A percentile compares a stretch with the other conserved stretches of the same genome.
Conservation (phyloP, 1,140 invertebrate genomes). For the Drosophila pseudoobscura region DNA sequence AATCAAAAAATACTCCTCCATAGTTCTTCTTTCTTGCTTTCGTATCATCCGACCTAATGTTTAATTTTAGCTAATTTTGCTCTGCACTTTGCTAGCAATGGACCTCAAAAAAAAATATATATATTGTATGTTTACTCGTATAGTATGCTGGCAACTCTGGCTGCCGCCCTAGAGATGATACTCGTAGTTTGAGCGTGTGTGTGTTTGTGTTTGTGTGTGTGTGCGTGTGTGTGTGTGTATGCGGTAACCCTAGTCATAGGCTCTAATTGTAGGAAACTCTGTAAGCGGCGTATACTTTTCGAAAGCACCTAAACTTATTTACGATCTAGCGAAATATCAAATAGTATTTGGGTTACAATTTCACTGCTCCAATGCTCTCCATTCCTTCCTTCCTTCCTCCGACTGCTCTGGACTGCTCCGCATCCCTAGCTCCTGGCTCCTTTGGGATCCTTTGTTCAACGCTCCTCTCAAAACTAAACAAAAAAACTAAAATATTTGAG, state of each 20-base stretch:
- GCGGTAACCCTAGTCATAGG: constrained; percentile 33
- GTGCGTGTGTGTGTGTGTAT: constrained; percentile 27
- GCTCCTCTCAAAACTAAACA: constrained; percentile 5
- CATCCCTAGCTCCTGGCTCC: not conserved
- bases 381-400: constrained; percentile 32
- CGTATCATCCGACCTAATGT: constrained; percentile 16
- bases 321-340: constrained; percentile 75
- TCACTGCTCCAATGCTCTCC: constrained; percentile 21
- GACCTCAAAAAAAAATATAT: constrained; percentile 36
- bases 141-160: no score
- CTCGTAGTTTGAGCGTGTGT: constrained; percentile 20
- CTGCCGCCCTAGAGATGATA: no score
- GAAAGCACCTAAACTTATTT: constrained; percentile 79
- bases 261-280: constrained; percentile 78
- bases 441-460: constrained; percentile 32
- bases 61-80: constrained; percentile 69
- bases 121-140: constrained; percentile 6
- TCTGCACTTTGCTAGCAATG: constrained; percentile 48
- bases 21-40: constrained; percentile 27
- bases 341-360: constrained; percentile 81
- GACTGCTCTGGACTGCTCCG: not conserved
- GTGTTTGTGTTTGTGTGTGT: constrained; percentile 18
- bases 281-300: constrained; percentile 80
- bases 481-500: constrained; percentile 7
- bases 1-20: constrained; percentile 46